These are phyloP conservation scores for Elachura formosa DNA, from an alignment of 2,113 vertebrate genomes.

Conservation along the genomic window DNA sequence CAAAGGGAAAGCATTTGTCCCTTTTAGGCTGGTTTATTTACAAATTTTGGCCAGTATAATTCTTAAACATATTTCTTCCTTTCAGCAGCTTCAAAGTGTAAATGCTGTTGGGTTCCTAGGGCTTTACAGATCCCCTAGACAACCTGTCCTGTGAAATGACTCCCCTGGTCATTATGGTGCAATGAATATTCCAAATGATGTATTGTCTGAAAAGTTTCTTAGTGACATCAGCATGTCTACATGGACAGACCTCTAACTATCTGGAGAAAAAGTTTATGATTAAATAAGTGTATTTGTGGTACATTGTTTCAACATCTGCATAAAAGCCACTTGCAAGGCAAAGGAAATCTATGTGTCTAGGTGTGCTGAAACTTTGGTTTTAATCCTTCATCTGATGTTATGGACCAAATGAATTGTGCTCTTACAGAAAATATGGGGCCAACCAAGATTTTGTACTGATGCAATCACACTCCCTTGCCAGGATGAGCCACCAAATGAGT, in stretches of 20 bases:
- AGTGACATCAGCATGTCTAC: not conserved
- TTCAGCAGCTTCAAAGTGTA: not conserved
- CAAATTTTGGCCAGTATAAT: not conserved
- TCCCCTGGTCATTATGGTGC: not conserved
- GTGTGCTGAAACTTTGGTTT: not conserved
- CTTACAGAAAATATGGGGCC: not conserved
- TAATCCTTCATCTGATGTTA: not conserved
- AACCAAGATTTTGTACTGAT: not conserved
- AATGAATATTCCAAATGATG: not conserved
- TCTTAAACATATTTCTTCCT: not conserved
- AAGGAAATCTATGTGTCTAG: not conserved
- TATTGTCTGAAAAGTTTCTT: not conserved
- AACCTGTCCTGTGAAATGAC: not conserved
- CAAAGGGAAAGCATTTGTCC: not conserved
- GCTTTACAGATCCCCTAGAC: not conserved
- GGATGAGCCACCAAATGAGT: not conserved
- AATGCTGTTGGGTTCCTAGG: not conserved
- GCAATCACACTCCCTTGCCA: not conserved
- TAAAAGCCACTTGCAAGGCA: not conserved
- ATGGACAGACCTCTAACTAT: not conserved
- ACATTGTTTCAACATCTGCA: not conserved
- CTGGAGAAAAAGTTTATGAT: not conserved
- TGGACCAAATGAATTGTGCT: not conserved
- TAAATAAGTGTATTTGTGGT: not conserved
- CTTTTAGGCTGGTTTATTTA: not conserved